Conservation (phyloP, 2,888 invertebrate species). For the Ectemnius lituratus region DNA sequence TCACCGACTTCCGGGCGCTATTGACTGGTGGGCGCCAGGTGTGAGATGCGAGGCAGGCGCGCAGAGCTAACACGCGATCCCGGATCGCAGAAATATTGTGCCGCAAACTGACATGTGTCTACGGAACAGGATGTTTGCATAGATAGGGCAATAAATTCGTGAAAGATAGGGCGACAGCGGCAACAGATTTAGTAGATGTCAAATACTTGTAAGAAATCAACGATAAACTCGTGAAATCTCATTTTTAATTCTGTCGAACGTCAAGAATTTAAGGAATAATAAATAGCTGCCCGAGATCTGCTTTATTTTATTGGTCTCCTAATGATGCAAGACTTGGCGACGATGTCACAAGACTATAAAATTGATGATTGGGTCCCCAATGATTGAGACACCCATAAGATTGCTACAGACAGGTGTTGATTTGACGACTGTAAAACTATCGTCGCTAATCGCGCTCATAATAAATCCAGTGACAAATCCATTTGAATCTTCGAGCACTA, state of each 20-base stretch:
- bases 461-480: slow-evolving; percentile 1
- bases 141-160: slow-evolving; percentile 33
- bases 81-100: background rate
- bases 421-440: background rate
- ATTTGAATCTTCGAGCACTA: background rate
- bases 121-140: slow-evolving; percentile 35
- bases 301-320: too few species aligned
- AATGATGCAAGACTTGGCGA: too few species aligned
- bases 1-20: too few species aligned
- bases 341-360: background rate
- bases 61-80: background rate
- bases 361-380: background rate
- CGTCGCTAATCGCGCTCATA: background rate
- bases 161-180: background rate
- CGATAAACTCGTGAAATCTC: too few species aligned
- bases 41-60: too few species aligned
- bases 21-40: too few species aligned
- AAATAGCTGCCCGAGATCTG: too few species aligned
- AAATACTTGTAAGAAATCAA: too few species aligned
- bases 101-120: background rate
- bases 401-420: background rate
- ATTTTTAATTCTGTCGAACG: too few species aligned
- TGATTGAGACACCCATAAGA: background rate
- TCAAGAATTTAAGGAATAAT: too few species aligned
- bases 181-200: too few species aligned